Percentiles rank a stretch among this genome's conserved stretches.
Evolutionary conservation across 2,888 invertebrate genomes (phyloP).

Genomic region (Cerceris rybyensis): DNA sequence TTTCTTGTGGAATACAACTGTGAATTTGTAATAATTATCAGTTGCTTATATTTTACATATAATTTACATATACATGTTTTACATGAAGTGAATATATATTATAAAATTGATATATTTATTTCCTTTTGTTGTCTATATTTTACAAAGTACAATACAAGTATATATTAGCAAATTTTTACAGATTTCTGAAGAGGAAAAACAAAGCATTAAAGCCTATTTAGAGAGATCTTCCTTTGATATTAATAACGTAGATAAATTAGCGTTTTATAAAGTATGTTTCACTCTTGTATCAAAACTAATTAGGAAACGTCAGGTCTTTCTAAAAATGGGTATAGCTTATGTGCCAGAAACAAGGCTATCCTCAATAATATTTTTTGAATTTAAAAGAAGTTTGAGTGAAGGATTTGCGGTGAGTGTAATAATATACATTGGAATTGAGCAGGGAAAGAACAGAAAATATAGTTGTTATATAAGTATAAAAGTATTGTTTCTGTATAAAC

Average conservation of each 20-base stretch:
- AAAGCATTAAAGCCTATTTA: conserved; percentile 80
- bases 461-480: too few relatives aligned
- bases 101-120: too few relatives aligned
- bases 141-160: too few relatives aligned
- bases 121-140: too few relatives aligned
- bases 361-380: conserved; percentile 90
- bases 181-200: conserved; percentile 87
- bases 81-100: too few relatives aligned
- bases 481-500: too few relatives aligned
- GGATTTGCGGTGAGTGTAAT: conserved; percentile 85
- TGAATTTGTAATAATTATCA: too few relatives aligned
- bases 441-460: background rate
- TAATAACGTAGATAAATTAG: conserved; percentile 83
- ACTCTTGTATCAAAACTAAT: conserved; percentile 93
- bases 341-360: conserved; percentile 92
- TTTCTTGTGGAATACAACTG: too few relatives aligned
- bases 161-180: conserved; percentile 50
- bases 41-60: too few relatives aligned
- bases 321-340: conserved; percentile 92
- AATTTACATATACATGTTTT: too few relatives aligned
- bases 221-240: conserved; percentile 83
- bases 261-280: conserved; percentile 92
- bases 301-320: conserved; percentile 89
- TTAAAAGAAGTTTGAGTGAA: conserved; percentile 87
- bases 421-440: background rate